phyloP scores from a whole-genome alignment of 2,888 invertebrate genomes.

The Slavum lentiscoides region DNA sequence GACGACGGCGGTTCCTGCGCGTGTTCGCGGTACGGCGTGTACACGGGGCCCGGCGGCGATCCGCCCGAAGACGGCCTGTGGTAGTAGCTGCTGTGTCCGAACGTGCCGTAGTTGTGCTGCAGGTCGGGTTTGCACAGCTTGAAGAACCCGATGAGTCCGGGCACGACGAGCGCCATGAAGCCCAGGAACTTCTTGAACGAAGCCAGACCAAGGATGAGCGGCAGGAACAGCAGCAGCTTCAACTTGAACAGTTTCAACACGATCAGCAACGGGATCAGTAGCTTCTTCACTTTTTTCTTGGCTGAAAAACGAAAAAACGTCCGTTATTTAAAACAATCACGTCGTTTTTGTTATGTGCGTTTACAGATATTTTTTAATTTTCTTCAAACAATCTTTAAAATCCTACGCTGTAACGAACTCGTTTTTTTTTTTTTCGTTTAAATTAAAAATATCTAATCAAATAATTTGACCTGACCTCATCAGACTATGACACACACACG shows the following conservation, averaged over 20 bases:
- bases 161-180: conserved; percentile 77
- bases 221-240: conserved; percentile 78
- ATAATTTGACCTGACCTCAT: no score
- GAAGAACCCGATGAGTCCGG: conserved; percentile 82
- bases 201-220: conserved; percentile 78
- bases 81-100: conserved; percentile 60
- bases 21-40: conserved; percentile 55
- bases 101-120: conserved; percentile 63
- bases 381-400: no score
- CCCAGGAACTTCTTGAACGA: conserved; percentile 84
- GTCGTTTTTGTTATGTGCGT: no score
- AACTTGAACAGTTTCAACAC: conserved; percentile 82
- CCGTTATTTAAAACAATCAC: not conserved
- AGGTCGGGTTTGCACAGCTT: conserved; percentile 67
- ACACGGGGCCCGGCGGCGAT: conserved; percentile 58
- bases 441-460: no score
- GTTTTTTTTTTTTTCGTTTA: no score
- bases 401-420: no score
- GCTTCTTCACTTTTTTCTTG: conserved; percentile 77
- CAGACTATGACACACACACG: no score
- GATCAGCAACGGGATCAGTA: conserved; percentile 79
- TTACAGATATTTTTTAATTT: no score
- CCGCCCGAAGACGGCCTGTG: conserved; percentile 68
- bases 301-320: conserved; percentile 64
- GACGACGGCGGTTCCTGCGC: conserved; percentile 31